Conservation (phyloP, 2,888 invertebrate species). For the Leptinotarsa rubiginosa region DNA sequence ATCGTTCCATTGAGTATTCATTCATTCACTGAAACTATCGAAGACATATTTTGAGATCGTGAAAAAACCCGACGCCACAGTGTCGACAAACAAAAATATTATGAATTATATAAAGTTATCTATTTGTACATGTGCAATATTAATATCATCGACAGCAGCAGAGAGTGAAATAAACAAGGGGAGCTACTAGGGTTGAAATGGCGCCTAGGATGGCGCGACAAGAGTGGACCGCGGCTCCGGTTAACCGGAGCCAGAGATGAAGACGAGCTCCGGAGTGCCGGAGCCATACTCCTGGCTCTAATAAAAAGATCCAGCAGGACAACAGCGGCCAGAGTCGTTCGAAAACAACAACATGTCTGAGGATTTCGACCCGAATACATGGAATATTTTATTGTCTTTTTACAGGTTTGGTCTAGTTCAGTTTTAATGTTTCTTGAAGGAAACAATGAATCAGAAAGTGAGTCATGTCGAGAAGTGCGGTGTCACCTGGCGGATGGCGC, state of each 20-base stretch:
- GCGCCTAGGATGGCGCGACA: constrained; percentile 59
- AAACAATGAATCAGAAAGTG: constrained; percentile 29
- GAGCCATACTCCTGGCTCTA: constrained; percentile 40
- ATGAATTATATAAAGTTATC: constrained; percentile 44
- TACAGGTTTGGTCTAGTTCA: constrained; percentile 39
- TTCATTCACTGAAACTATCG: not conserved
- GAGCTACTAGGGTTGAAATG: constrained; percentile 50
- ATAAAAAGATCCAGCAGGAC: constrained; percentile 48
- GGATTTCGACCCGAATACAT: constrained; percentile 25
- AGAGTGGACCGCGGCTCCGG: constrained; percentile 54
- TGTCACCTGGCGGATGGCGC: not conserved
- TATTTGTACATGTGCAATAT: constrained; percentile 45
- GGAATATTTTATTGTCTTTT: constrained; percentile 49
- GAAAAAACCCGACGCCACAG: not conserved
- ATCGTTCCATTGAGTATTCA: not conserved
- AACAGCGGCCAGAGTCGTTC: constrained; percentile 43
- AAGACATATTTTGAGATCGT: constrained; percentile 13
- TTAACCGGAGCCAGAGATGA: constrained; percentile 54
- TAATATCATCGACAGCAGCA: constrained; percentile 58
- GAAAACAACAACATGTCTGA: constrained; percentile 57
- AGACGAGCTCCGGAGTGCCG: constrained; percentile 48
- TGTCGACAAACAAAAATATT: constrained; percentile 15
- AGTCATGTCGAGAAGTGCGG: constrained; percentile 12
- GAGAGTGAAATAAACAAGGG: constrained; percentile 32
- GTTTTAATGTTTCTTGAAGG: constrained; percentile 28